Evolutionary conservation across 1,140 invertebrate genomes (phyloP), one percentile per base, ranked within the genome.

Genomic region (Mycetomoellerius zeteki): DNA sequence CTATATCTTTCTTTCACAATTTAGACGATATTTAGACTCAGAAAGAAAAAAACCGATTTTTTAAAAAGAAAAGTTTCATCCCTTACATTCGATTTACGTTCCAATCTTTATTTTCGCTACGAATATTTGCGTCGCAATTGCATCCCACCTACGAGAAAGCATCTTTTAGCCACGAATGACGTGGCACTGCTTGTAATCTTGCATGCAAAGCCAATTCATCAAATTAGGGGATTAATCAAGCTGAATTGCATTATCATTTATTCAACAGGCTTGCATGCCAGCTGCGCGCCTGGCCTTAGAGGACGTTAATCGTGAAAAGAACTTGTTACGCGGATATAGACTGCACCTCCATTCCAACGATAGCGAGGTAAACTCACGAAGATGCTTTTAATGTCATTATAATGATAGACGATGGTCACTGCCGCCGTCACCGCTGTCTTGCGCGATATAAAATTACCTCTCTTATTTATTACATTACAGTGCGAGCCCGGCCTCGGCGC

Each of bases 401-500:
- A 43, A 71, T 43, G 8, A 10, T 16, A 62, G n/a, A 27, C 58
- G 56, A 27, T 30, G 19, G n/a, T 16, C 67, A 24, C 24, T 6
- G 24, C 16, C 47, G 47, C 3, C 24, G 71, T 19, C 33, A 37
- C 21, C 43, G 21, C 21, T 7, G 14, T 1, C 19, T 27, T 43
- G 43, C 75, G 10, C 47, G 47, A 14, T 14, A 60, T 80, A n/a
- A 67, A 58, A 87, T 85, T 56, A 54, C 56, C 52, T 47, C 4
- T 8, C 27, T 82, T 84, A 86, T 85, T 77, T 72, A 16, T 78
- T 37, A 5, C 82, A 27, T 62, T 33, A 80, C 96, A 99, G 99
- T 99, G 99, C 95, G 99, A 99, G 94, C 99, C 99, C 24, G 99
- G 99, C 24, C 96, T 99, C 75, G 99, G 99, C 50, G 99, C 99